Evolutionary conservation across 2,797 vertebrate genomes (phyloP).

Genomic region (Petrocephalus sullivani): DNA sequence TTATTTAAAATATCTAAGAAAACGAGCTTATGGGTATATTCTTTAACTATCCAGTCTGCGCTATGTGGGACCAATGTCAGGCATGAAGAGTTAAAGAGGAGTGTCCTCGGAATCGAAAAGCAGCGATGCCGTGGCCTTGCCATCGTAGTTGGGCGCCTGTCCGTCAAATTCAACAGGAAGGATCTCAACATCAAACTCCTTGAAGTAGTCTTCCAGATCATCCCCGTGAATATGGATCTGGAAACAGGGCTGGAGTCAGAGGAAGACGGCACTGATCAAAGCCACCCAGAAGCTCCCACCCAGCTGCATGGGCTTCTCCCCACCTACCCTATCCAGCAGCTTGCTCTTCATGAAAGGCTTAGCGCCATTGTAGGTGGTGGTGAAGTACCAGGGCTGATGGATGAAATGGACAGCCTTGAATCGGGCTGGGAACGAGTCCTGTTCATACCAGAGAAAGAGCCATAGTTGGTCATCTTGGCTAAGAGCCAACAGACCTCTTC

Average conservation of each 20-base stretch:
- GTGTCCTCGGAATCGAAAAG: conserved; percentile 76
- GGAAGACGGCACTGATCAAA: not conserved
- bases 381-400: conserved; percentile 98
- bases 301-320: not conserved
- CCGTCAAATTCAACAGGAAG: conserved; percentile 89
- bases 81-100: conserved; percentile 44
- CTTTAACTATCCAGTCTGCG: not conserved
- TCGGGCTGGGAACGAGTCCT: conserved; percentile 95
- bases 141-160: conserved; percentile 79
- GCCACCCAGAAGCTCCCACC: not conserved
- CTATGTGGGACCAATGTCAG: not conserved
- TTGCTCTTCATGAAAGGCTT: conserved; percentile 96
- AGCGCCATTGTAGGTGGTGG: conserved; percentile 94
- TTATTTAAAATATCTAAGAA: not conserved
- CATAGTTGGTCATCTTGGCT: not conserved
- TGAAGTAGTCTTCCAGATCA: conserved; percentile 84
- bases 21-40: not conserved
- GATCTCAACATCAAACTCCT: conserved; percentile 86
- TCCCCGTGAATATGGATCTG: conserved; percentile 94
- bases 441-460: conserved; percentile 9
- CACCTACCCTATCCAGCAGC: conserved; percentile 82
- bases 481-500: not conserved
- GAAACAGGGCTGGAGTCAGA: conserved; percentile 3
- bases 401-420: conserved; percentile 98
- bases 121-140: conserved; percentile 73